Conservation (phyloP, 2,888 invertebrate species). For the Tachina grossa region DNA sequence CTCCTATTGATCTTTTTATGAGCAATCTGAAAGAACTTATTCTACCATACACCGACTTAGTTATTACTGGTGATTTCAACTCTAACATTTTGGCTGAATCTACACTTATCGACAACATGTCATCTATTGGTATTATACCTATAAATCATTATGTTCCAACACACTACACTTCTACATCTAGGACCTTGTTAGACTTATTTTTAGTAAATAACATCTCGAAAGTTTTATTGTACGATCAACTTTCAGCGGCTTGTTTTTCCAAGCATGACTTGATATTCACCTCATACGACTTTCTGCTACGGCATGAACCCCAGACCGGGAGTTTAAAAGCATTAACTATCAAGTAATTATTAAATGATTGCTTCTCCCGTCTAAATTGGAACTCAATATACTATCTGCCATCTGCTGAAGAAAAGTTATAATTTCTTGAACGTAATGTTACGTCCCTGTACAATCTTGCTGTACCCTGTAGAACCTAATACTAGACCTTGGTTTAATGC, state of each 20-base stretch:
- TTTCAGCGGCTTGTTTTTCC: background rate
- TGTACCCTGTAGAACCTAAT: too few species aligned
- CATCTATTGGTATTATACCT: background rate
- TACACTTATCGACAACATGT: background rate
- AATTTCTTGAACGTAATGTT: too few species aligned
- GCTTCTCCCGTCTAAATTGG: background rate
- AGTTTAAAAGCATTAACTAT: background rate
- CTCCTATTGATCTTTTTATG: background rate
- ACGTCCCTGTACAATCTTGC: too few species aligned
- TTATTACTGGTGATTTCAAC: background rate
- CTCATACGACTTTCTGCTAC: background rate
- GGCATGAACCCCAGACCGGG: background rate
- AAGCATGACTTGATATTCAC: background rate
- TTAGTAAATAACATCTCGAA: constrained; percentile 6
- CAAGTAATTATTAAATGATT: background rate
- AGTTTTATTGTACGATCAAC: background rate
- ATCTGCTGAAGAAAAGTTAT: too few species aligned
- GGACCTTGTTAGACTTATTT: background rate
- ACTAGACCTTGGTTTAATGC: too few species aligned
- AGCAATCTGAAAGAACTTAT: background rate
- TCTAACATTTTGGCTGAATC: background rate
- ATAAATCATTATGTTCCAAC: background rate
- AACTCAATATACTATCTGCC: background rate
- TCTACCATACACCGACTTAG: background rate
- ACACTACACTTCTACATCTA: background rate